These are phyloP conservation scores for Oryzias melastigma DNA, from an alignment of 2,113 vertebrate genomes.

Conservation along the genomic window DNA sequence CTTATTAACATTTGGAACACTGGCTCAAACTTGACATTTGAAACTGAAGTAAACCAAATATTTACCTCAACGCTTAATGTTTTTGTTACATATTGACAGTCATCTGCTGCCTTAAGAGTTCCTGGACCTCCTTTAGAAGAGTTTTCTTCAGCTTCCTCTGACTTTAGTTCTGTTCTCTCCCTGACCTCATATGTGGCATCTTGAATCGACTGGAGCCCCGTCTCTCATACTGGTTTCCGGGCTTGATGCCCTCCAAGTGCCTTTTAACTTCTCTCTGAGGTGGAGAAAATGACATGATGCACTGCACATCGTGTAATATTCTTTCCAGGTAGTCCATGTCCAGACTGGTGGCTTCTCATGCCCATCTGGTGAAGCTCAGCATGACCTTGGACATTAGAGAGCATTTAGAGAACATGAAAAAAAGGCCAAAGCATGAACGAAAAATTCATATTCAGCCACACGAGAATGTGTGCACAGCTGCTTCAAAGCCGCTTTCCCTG, in stretches of 20 bases:
- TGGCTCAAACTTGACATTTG: too few species aligned
- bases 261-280: conserved; percentile 15
- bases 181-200: conserved; percentile 1
- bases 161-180: conserved; percentile 4
- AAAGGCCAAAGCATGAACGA: conserved; percentile 47
- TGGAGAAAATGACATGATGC: conserved; percentile 56
- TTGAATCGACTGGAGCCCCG: conserved; percentile 13
- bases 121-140: too few species aligned
- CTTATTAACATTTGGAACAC: too few species aligned
- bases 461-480: conserved; percentile 53
- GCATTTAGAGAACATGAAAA: conserved; percentile 42
- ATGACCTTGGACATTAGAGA: conserved; percentile 29
- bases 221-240: conserved; percentile 28
- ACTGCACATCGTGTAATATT: conserved; percentile 34
- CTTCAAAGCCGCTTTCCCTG: conserved; percentile 41
- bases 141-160: background rate
- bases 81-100: too few species aligned
- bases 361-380: conserved; percentile 32
- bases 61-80: too few species aligned
- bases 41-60: too few species aligned
- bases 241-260: background rate
- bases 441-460: conserved; percentile 45
- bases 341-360: conserved; percentile 24
- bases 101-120: too few species aligned
- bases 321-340: conserved; percentile 39